A percentile compares a stretch with the other conserved stretches of the same genome.
Conservation (phyloP, 2,888 invertebrate genomes). For the Rutpela maculata region DNA sequence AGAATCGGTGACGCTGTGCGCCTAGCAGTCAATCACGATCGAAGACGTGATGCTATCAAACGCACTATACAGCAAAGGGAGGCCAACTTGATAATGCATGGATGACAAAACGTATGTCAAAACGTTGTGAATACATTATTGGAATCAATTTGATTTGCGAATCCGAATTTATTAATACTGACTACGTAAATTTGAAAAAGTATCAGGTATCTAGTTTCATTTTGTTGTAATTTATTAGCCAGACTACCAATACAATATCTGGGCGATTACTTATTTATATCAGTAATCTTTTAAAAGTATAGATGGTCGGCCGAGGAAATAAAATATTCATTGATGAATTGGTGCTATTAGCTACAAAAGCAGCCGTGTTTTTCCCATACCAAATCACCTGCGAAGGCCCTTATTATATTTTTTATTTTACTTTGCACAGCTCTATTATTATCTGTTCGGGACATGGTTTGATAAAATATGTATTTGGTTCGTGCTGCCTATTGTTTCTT, state of each 20-base stretch:
- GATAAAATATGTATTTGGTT: slow-evolving; percentile 65
- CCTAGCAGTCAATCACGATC: no score
- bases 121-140: neutral
- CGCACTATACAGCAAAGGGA: no score
- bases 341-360: slow-evolving; percentile 60
- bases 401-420: slow-evolving; percentile 67
- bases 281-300: slow-evolving; percentile 50
- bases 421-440: slow-evolving; percentile 64
- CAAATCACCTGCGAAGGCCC: slow-evolving; percentile 68
- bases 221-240: slow-evolving; percentile 11
- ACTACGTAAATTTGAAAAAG: neutral
- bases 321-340: slow-evolving; percentile 66
- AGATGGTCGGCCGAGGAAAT: slow-evolving; percentile 52
- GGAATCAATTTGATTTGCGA: neutral
- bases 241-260: slow-evolving; percentile 32
- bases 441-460: slow-evolving; percentile 64
- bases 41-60: no score
- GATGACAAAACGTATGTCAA: no score
- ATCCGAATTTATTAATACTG: neutral
- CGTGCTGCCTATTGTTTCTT: slow-evolving; percentile 40
- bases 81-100: no score
- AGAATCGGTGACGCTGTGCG: no score
- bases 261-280: slow-evolving; percentile 40
- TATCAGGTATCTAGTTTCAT: neutral
- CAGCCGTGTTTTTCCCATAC: slow-evolving; percentile 67